Conservation (phyloP, 1,140 invertebrate species). For the Grapholita molesta region DNA sequence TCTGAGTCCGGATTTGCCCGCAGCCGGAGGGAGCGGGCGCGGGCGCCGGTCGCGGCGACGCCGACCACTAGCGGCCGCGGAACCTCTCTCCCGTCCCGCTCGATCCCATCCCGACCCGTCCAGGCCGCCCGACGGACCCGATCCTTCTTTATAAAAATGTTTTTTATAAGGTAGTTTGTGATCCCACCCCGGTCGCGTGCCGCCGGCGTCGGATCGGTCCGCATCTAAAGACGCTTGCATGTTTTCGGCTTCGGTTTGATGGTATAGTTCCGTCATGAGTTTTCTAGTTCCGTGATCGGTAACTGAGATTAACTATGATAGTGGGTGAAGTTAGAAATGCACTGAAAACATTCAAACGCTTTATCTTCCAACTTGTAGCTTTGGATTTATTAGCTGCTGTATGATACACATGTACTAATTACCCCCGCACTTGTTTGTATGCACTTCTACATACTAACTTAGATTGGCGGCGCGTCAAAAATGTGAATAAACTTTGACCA, state of each 20-base stretch:
- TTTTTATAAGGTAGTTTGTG: conserved; percentile 22
- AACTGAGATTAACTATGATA: conserved; percentile 29
- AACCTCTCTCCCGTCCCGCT: conserved; percentile 20
- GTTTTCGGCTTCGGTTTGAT: not conserved
- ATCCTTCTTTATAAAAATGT: conserved; percentile 19
- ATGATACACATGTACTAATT: not conserved
- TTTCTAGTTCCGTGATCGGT: conserved; percentile 27
- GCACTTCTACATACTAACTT: conserved; percentile 15
- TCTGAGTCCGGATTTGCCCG: conserved; percentile 19
- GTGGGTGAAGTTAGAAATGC: not conserved
- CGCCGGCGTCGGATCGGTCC: not conserved
- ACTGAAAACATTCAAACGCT: conserved; percentile 9
- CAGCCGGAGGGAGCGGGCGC: conserved; percentile 22
- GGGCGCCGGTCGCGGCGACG: conserved; percentile 24
- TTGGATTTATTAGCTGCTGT: not conserved
- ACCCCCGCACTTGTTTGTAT: not conserved
- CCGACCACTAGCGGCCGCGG: conserved; percentile 25
- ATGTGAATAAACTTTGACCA: too few species aligned
- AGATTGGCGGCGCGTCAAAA: too few species aligned
- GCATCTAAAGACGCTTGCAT: not conserved
- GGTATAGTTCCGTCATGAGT: conserved; percentile 21
- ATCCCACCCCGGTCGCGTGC: not conserved
- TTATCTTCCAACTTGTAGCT: not conserved
- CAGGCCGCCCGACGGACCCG: conserved; percentile 7
- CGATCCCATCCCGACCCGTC: conserved; percentile 18